Conservation (phyloP, 2,888 invertebrate genomes). For the Phaedon cochleariae region DNA sequence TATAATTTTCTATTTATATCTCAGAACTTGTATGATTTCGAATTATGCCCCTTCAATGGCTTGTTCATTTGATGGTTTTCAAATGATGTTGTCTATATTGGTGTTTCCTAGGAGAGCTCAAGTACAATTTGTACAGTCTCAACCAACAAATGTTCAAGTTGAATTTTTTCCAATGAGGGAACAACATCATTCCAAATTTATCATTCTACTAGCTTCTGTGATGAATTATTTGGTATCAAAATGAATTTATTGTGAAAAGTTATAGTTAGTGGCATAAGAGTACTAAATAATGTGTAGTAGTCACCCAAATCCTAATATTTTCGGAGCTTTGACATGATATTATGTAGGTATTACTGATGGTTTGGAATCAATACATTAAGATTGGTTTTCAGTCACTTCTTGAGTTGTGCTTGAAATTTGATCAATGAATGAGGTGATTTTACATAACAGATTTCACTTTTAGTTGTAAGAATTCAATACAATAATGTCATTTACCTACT, state of each 20-base stretch:
- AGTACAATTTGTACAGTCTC: neutral
- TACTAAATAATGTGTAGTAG: slow-evolving; percentile 51
- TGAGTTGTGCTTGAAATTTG: neutral
- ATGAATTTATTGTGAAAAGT: slow-evolving; percentile 49
- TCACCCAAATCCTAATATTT: slow-evolving; percentile 55
- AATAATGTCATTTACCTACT: slow-evolving; percentile 7
- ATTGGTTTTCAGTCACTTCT: neutral
- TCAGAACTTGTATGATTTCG: too few species aligned
- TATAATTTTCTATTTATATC: too few species aligned
- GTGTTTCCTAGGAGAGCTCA: neutral
- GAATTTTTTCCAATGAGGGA: slow-evolving; percentile 13
- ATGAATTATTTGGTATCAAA: slow-evolving; percentile 57
- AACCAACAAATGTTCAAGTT: neutral
- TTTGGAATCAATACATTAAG: neutral
- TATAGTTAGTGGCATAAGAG: slow-evolving; percentile 34
- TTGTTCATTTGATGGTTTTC: too few species aligned
- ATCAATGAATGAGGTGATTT: neutral
- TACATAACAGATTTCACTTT: neutral
- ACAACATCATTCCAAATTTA: slow-evolving; percentile 46
- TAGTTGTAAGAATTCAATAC: neutral
- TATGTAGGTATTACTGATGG: neutral
- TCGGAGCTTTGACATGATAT: slow-evolving; percentile 55
- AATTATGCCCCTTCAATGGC: too few species aligned
- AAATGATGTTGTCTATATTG: too few species aligned
- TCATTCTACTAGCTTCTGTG: slow-evolving; percentile 60